These are phyloP conservation scores for Pseudorasbora parva DNA, from an alignment of 2,113 vertebrate species.

Conservation along the genomic window DNA sequence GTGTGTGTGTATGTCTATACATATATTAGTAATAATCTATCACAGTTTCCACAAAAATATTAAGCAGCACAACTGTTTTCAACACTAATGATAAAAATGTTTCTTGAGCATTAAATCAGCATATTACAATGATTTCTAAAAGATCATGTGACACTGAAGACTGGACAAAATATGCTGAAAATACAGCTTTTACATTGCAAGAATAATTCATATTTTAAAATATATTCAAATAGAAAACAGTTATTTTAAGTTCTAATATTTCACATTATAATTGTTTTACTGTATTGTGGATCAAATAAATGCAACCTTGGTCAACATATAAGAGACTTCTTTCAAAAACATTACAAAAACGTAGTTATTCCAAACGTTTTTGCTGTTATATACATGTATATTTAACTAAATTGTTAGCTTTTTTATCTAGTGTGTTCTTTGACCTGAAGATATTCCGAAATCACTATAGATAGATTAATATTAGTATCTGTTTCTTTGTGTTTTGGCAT, in stretches of 20 bases:
- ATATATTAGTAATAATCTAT: not conserved
- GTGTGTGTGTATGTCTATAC: too few relatives aligned
- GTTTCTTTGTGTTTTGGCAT: constrained; percentile 33
- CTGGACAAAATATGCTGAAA: not conserved
- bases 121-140: not conserved
- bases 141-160: not conserved
- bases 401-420: not conserved
- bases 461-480: constrained; percentile 11
- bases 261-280: not conserved
- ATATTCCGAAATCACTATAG: not conserved
- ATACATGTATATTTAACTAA: not conserved
- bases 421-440: not conserved
- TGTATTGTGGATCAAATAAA: not conserved
- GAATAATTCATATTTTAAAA: not conserved
- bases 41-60: not conserved
- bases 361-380: not conserved
- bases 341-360: not conserved
- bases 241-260: not conserved
- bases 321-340: not conserved
- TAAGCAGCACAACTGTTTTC: not conserved
- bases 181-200: not conserved
- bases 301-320: too few relatives aligned
- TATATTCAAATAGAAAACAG: not conserved
- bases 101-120: not conserved
- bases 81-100: not conserved